phyloP scores from a whole-genome alignment of 2,797 vertebrate genomes.

The Pseudomugil gertrudae region DNA sequence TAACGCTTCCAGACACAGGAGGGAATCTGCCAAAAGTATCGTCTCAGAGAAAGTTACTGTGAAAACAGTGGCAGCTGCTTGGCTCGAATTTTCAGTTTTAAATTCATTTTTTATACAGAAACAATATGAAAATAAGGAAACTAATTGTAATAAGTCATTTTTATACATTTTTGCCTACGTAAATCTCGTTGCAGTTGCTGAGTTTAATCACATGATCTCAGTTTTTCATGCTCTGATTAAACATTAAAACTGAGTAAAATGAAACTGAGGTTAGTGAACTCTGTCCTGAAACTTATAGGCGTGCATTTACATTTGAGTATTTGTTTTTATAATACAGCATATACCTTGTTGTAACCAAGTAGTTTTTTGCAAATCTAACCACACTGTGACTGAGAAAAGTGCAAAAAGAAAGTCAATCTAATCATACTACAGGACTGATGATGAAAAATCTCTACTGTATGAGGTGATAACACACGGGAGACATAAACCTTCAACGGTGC shows the following conservation, averaged over 20 bases:
- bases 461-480: background rate
- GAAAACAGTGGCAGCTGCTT: background rate
- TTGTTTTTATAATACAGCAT: background rate
- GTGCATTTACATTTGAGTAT: background rate
- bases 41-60: background rate
- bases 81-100: background rate
- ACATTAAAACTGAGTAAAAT: background rate
- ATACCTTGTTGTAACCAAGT: background rate
- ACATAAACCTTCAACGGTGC: background rate
- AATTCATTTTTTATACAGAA: background rate
- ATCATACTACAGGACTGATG: background rate
- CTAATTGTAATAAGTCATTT: no score
- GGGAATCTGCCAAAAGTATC: background rate
- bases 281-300: background rate
- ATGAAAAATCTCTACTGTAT: background rate
- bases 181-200: slow-evolving; percentile 1
- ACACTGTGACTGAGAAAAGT: background rate
- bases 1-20: background rate
- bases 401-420: background rate
- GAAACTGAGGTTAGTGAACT: background rate
- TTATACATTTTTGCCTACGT: background rate
- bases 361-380: background rate
- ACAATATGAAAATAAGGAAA: background rate
- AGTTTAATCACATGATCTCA: background rate
- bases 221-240: background rate